These are phyloP conservation scores for Todiramphus saurophagus DNA, from an alignment of 2,113 vertebrate genomes.

Conservation along the genomic window DNA sequence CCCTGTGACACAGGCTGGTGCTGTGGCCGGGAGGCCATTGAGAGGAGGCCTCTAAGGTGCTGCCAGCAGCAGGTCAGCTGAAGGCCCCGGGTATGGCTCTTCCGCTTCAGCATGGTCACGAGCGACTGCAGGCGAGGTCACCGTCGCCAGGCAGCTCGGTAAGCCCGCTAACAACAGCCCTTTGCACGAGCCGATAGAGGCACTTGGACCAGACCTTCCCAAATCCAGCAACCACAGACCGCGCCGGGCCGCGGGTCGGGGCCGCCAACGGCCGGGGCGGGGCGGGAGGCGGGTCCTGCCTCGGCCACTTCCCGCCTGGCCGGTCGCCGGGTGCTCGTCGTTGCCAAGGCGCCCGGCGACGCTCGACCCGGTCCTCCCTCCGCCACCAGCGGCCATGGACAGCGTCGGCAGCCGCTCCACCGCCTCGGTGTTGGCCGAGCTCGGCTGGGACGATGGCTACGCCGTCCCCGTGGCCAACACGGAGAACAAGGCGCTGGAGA, in stretches of 20 bases:
- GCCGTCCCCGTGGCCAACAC: constrained; percentile 82
- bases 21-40: not conserved
- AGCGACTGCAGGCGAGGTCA: not conserved
- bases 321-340: constrained; percentile 7
- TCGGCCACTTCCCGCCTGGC: not conserved
- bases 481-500: constrained; percentile 82
- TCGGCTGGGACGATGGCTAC: constrained; percentile 82
- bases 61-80: not conserved
- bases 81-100: not conserved
- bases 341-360: constrained; percentile 57
- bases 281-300: not conserved
- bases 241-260: not conserved
- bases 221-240: fast-evolving
- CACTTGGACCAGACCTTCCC: fast-evolving
- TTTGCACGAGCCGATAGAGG: fast-evolving
- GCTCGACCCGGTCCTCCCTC: not conserved
- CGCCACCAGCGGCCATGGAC: constrained; percentile 18
- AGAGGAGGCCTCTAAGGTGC: fast-evolving
- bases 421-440: constrained; percentile 69
- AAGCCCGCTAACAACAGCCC: not conserved
- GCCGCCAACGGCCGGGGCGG: not conserved
- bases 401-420: not conserved
- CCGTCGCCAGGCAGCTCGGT: not conserved
- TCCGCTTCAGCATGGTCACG: not conserved
- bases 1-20: fast-evolving